phyloP scores from a whole-genome alignment of 2,888 invertebrate genomes.

The Helicoverpa assulta region DNA sequence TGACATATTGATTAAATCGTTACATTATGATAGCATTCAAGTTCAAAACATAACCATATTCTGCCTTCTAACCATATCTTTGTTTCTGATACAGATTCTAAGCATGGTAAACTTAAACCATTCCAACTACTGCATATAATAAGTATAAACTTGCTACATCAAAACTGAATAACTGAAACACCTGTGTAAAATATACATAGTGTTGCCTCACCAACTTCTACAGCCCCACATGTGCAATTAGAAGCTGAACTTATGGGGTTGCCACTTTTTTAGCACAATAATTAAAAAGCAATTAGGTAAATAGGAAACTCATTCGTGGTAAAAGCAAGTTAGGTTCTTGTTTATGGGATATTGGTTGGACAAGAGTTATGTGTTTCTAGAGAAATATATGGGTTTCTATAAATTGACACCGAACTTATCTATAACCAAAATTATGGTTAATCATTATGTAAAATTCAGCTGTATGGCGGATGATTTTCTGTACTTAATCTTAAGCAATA shows the following conservation, averaged over 20 bases:
- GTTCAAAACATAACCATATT: too few relatives aligned
- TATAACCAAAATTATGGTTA: too few relatives aligned
- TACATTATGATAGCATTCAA: too few relatives aligned
- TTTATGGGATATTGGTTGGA: background rate
- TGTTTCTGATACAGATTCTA: background rate
- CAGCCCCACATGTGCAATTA: constrained; percentile 39
- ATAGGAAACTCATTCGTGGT: constrained; percentile 31
- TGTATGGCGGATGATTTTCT: too few relatives aligned
- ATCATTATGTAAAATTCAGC: too few relatives aligned
- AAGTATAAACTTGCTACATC: constrained; percentile 33
- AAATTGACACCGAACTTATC: too few relatives aligned
- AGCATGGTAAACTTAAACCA: background rate
- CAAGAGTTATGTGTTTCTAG: too few relatives aligned
- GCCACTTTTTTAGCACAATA: constrained; percentile 37
- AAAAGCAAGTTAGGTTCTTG: background rate
- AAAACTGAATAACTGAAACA: constrained; percentile 22
- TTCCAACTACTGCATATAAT: constrained; percentile 13
- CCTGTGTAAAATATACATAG: background rate
- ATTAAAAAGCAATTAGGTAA: constrained; percentile 53
- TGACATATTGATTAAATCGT: too few relatives aligned
- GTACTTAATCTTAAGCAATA: too few relatives aligned
- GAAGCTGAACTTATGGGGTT: constrained; percentile 26
- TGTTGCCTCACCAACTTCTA: constrained; percentile 12
- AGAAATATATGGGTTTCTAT: too few relatives aligned
- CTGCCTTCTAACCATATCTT: background rate